A percentile compares a stretch with the other conserved stretches of the same genome.
Conservation (phyloP, 2,113 vertebrate genomes). For the Cichladusa arquata region DNA sequence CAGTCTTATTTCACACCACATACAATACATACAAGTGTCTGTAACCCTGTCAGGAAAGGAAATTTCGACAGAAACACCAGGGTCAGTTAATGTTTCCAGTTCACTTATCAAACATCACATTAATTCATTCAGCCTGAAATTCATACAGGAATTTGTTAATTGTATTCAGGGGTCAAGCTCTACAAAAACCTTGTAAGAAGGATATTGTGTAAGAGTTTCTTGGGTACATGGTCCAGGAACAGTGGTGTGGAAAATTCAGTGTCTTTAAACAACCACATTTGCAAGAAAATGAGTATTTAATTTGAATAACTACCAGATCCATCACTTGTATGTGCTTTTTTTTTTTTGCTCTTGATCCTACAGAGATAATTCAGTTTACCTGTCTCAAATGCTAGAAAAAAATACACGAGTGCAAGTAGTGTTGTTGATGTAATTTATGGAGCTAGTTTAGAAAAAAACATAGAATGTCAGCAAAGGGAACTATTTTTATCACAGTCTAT, state of each 20-base stretch:
- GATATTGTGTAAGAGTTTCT: neutral
- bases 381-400: neutral
- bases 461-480: constrained; percentile 70
- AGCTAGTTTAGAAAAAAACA: constrained; percentile 64
- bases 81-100: neutral
- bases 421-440: constrained; percentile 65
- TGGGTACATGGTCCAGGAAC: neutral
- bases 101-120: neutral
- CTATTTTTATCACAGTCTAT: constrained; percentile 74
- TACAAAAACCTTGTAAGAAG: neutral
- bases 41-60: neutral
- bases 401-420: neutral
- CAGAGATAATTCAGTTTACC: neutral
- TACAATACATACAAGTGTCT: neutral
- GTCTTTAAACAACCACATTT: neutral
- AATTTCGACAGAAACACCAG: neutral
- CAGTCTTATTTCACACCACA: neutral
- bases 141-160: neutral
- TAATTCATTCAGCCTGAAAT: neutral
- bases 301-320: neutral
- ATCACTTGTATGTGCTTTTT: neutral
- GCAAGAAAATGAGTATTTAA: neutral
- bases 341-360: neutral
- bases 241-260: neutral
- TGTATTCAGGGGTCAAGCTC: neutral